phyloP scores from a whole-genome alignment of 2,113 vertebrate species.

The Poecilia latipinna region DNA sequence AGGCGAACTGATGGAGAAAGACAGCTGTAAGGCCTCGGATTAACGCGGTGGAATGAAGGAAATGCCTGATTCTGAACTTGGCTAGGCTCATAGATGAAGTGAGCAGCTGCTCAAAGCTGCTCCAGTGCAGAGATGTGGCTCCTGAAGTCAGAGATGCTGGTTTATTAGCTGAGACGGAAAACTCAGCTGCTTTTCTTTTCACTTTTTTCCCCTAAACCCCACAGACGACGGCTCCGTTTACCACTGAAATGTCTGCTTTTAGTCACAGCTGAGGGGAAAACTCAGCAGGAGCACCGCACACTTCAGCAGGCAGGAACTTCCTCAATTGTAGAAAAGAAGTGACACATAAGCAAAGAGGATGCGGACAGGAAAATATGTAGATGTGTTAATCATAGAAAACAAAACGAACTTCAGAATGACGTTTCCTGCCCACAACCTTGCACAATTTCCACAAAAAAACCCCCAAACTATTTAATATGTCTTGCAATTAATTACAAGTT shows the following conservation, averaged over 20 bases:
- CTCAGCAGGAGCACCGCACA: conserved; percentile 22
- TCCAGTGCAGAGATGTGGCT: conserved; percentile 49
- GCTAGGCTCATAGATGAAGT: conserved; percentile 51
- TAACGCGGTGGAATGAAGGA: conserved; percentile 31
- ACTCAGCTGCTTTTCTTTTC: conserved; percentile 54
- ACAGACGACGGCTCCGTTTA: conserved; percentile 22
- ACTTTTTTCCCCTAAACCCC: conserved; percentile 24
- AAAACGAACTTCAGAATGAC: conserved; percentile 9
- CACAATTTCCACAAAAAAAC: background rate
- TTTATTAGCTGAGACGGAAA: conserved; percentile 4
- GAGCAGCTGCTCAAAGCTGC: conserved; percentile 68
- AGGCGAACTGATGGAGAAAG: background rate
- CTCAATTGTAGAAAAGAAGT: conserved; percentile 54
- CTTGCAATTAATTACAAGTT: background rate
- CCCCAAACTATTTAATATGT: background rate
- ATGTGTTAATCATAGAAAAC: conserved; percentile 11
- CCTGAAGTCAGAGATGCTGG: conserved; percentile 39
- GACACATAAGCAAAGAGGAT: conserved; percentile 52
- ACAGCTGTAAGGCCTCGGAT: conserved; percentile 3
- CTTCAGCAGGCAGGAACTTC: conserved; percentile 38
- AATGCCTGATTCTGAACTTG: conserved; percentile 45
- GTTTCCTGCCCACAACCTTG: background rate
- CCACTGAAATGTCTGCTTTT: conserved; percentile 10
- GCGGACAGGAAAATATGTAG: conserved; percentile 24
- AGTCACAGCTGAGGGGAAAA: conserved; percentile 23